Evolutionary conservation across 2,888 invertebrate genomes (phyloP), one percentile per base, ranked within the genome.

Genomic region (Penaeus monodon): DNA sequence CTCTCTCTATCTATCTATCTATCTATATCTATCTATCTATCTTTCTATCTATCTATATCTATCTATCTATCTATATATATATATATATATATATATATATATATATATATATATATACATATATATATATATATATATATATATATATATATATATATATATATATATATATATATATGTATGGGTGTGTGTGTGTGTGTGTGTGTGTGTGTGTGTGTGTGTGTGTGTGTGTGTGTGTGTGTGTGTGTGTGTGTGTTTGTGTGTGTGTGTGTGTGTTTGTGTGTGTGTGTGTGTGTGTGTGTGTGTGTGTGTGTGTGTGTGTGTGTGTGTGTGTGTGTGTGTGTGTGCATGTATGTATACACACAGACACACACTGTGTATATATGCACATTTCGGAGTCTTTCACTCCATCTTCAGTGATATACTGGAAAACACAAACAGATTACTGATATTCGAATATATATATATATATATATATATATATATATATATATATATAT

Each of bases 151-250:
- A 68, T 3, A 68, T n/a, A 68, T 3, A 29, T n/a, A 68, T 3
- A 68, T n/a, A 68, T 70, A n/a, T 29, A 70, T 70, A n/a, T 29
- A n/a, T 70, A 70, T 29, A n/a, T 70, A 70, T 17, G n/a, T 70
- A 70, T 29, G 20, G 10, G 2, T 29, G 22, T 68, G 2, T 29
- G 22, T 68, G 22, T 29, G 22, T 68, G 22, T 12, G 2, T 68
- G 20, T 29, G 1, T 68, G 22, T 12, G 22, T 68, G 22, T 22
- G 22, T 68, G 22, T 7, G 22, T 68, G 4, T 38, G 1, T 6
- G 10, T 44, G 10, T 10, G 10, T 44, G 10, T 44, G 10, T 7
- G 10, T 44, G 10, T 10, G 10, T 10, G 4, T 38, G 1, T 6
- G 10, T 44, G 10, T 10, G 10, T 44, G 10, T 44, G 10, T 7